Conservation (phyloP, 2,888 invertebrate species). For the Dione juno region DNA sequence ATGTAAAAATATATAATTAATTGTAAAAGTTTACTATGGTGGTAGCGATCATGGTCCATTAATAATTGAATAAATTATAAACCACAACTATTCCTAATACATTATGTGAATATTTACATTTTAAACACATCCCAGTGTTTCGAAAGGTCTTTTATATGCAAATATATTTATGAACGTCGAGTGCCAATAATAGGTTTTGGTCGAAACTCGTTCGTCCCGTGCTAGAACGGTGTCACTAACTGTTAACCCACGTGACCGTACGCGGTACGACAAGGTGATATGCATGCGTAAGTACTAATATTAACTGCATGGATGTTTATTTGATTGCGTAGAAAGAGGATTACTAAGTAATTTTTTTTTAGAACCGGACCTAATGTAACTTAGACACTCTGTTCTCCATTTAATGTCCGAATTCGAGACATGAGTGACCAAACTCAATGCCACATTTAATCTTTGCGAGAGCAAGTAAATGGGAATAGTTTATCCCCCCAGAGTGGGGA, state of each 20-base stretch:
- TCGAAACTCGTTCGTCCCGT: constrained; percentile 21
- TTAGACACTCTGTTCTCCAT: no score
- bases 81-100: background rate
- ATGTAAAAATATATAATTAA: no score
- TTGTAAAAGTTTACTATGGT: background rate
- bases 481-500: no score
- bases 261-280: background rate
- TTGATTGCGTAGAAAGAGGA: no score
- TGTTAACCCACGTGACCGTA: constrained; percentile 13
- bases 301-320: no score
- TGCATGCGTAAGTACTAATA: background rate
- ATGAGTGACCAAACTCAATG: no score
- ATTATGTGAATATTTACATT: constrained; percentile 1
- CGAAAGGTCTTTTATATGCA: constrained; percentile 12
- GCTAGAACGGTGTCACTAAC: constrained; percentile 18
- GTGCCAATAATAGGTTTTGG: constrained; percentile 23
- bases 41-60: background rate
- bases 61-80: constrained; percentile 6
- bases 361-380: no score
- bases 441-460: no score
- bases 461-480: no score
- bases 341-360: no score
- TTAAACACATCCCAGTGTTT: constrained; percentile 1
- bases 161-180: background rate
- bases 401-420: no score